Percentiles rank a stretch among this genome's conserved stretches.
Evolutionary conservation across 2,113 vertebrate genomes (phyloP).

Genomic region (Seriola rivoliana): DNA sequence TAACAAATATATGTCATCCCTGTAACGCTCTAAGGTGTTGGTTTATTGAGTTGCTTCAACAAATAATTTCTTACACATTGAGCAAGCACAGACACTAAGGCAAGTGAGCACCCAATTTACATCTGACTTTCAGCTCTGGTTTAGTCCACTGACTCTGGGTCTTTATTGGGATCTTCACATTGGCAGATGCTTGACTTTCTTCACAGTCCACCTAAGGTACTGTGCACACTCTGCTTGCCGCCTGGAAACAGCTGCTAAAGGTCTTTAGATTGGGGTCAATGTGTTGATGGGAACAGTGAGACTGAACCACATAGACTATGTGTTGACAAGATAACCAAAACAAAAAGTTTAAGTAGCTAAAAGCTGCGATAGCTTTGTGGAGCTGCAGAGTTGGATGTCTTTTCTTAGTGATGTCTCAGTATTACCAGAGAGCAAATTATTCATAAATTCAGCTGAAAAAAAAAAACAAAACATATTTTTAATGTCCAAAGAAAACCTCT

Average conservation of each 20-base stretch:
- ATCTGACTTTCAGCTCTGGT: not conserved
- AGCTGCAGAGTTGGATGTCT: not conserved
- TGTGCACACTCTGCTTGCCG: not conserved
- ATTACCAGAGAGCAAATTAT: not conserved
- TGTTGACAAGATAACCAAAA: not conserved
- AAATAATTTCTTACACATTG: not conserved
- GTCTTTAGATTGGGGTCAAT: not conserved
- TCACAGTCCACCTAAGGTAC: not conserved
- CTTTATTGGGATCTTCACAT: not conserved
- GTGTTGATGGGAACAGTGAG: not conserved
- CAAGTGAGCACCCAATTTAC: not conserved
- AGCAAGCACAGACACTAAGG: not conserved
- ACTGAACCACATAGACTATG: not conserved
- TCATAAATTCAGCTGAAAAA: not conserved
- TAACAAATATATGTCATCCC: too few species aligned
- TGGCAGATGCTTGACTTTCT: conserved; percentile 2
- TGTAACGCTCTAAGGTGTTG: too few species aligned
- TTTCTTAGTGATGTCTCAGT: not conserved
- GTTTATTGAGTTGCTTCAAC: not conserved
- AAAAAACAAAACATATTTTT: not conserved
- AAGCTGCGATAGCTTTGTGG: not conserved
- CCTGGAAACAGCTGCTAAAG: not conserved
- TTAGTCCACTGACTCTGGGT: not conserved
- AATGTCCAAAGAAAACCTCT: not conserved
- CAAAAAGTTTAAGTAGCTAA: not conserved